A percentile compares a stretch with the other conserved stretches of the same genome.
Evolutionary conservation across 2,113 vertebrate species (phyloP).

Genomic region (Corythornis madagascariensis): DNA sequence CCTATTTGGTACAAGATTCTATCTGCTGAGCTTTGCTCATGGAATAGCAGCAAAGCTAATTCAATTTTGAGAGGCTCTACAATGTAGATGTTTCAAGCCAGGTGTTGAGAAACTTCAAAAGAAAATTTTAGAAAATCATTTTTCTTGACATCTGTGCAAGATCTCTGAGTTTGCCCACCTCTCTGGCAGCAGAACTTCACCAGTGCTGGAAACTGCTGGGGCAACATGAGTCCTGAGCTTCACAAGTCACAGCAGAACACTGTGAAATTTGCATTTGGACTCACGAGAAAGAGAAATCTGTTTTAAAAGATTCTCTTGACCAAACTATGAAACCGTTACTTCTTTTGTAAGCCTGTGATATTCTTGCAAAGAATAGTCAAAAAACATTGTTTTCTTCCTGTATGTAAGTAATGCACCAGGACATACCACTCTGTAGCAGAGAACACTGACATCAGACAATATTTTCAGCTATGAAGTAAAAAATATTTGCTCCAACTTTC

Average conservation of each 20-base stretch:
- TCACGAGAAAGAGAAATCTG: not conserved
- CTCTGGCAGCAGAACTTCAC: not conserved
- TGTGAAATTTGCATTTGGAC: not conserved
- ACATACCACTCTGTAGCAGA: not conserved
- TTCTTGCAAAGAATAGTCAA: not conserved
- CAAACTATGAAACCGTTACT: not conserved
- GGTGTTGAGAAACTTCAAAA: not conserved
- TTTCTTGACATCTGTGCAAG: not conserved
- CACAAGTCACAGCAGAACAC: accelerated
- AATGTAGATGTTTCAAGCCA: not conserved
- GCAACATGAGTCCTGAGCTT: not conserved
- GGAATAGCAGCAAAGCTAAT: not conserved
- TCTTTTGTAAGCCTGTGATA: not conserved
- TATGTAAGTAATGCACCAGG: not conserved
- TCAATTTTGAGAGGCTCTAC: not conserved
- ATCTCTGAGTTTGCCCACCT: not conserved
- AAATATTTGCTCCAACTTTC: accelerated
- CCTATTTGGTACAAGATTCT: not conserved
- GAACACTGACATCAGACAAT: not conserved
- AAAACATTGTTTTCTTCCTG: not conserved
- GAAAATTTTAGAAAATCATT: not conserved
- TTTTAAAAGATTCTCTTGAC: not conserved
- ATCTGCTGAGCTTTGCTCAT: not conserved
- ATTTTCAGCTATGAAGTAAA: not conserved
- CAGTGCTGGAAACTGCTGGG: not conserved